Conservation (phyloP, 2,797 vertebrate genomes). For the Balearica regulorum region DNA sequence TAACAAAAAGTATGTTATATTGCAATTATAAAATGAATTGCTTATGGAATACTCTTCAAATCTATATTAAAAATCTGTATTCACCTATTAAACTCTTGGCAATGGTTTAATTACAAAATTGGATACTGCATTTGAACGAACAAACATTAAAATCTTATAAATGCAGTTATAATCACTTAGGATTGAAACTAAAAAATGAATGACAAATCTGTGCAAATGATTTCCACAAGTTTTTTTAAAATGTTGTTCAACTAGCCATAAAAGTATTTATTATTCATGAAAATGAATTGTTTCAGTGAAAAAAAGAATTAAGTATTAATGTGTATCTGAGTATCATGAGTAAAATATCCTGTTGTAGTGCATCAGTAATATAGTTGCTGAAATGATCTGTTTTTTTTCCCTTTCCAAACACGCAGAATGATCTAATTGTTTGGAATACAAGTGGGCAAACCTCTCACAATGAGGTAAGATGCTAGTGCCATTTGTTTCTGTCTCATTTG, state of each 20-base stretch:
- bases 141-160: neutral
- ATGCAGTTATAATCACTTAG: neutral
- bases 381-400: neutral
- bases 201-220: neutral
- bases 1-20: neutral
- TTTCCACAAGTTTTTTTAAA: neutral
- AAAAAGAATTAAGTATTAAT: neutral
- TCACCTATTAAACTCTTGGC: neutral
- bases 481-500: neutral
- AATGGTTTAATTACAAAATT: neutral
- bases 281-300: neutral
- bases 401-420: constrained; percentile 50
- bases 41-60: neutral
- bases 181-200: neutral
- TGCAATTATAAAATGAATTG: neutral
- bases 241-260: neutral
- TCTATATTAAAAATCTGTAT: neutral
- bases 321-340: neutral
- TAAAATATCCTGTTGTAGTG: neutral
- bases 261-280: neutral
- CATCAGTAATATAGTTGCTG: neutral
- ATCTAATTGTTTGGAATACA: constrained; percentile 64
- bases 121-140: neutral
- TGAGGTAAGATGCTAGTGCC: constrained; percentile 59
- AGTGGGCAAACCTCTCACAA: constrained; percentile 62